Base-by-base conservation (phyloP, 1,140 invertebrate species). In the Stratiolaelaps scimitus region DNA sequence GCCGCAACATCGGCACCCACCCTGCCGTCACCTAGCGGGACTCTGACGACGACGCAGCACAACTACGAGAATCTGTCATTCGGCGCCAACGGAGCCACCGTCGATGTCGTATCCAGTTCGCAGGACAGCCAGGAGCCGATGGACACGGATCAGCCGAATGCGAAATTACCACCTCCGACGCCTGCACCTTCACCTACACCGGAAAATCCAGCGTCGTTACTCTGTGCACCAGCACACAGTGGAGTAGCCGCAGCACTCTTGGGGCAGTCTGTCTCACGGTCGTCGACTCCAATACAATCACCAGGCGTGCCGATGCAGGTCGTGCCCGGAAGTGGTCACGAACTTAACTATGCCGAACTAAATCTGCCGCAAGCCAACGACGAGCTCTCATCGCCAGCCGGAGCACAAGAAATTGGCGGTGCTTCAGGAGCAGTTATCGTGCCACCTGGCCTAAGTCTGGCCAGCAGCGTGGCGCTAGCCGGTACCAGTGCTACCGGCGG, bases 61-160 rank as follows among this genome's bases (percentile, higher is more conserved):
- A 60, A 60, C 53, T 60, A 60, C 20, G 53, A 60, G 26, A 60
- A 60, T 23, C 53, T 60, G 15, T 20, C 23, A 10, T 19, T 60
- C 53, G 53, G 53, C 17, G 53, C 53, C 34, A 60, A 60, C 53
- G 53, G 53, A 60, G 53, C 53, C 15, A 60, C 53, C 23, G 53
- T 60, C 2, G 53, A 60, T 15, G 20, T 2, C 23, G 53, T 60
- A 17, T 60, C 53, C 2, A 40, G 34, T 40, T 40, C 34, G 34
- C 34, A 40, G 10, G 34, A 40, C 34, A 60, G 53, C 53, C 53
- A 60, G 20, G 53, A 60, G 53, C 53, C 53, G 53, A 60, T 60
- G 53, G 53, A 60, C 1, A 60, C 53, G 53, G 53, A 60, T 23
- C 34, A 40, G 34, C 34, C 34, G 34, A 40, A 10, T 10, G 34